A percentile compares a stretch with the other conserved stretches of the same genome.
Conservation (phyloP, 2,797 vertebrate genomes). For the Chloroceryle inda region DNA sequence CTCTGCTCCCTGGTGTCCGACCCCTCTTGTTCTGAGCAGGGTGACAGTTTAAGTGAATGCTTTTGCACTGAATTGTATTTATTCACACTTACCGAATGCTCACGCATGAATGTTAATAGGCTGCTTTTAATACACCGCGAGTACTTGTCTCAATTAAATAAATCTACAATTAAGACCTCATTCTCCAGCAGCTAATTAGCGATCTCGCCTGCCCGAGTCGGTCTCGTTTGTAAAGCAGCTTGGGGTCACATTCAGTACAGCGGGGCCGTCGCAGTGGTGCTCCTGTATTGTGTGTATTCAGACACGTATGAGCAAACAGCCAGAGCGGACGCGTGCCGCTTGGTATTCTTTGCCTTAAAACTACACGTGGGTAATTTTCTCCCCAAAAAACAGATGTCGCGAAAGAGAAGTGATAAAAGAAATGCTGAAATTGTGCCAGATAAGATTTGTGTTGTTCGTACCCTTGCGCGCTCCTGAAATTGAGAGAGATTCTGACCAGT, state of each 20-base stretch:
- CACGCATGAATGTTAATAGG: background rate
- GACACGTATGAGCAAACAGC: background rate
- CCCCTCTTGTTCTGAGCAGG: background rate
- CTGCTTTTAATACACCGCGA: background rate
- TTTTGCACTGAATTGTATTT: background rate
- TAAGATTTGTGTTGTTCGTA: background rate
- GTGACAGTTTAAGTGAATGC: background rate
- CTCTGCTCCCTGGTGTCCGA: background rate
- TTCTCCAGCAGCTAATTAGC: background rate
- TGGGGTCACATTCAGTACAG: background rate
- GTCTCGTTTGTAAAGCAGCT: background rate
- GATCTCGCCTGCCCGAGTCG: background rate
- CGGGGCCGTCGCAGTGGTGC: background rate
- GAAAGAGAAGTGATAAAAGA: background rate
- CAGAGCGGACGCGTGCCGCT: background rate
- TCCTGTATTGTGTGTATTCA: background rate
- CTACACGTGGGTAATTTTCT: background rate
- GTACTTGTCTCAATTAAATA: constrained; percentile 21
- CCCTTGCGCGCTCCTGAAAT: background rate
- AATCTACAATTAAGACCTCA: constrained; percentile 14
- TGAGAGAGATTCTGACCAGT: background rate
- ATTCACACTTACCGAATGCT: background rate
- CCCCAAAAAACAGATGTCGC: background rate
- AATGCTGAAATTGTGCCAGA: background rate
- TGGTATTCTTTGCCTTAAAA: background rate